phyloP scores from a whole-genome alignment of 2,113 vertebrate species.

The Pachycephala philippinensis region DNA sequence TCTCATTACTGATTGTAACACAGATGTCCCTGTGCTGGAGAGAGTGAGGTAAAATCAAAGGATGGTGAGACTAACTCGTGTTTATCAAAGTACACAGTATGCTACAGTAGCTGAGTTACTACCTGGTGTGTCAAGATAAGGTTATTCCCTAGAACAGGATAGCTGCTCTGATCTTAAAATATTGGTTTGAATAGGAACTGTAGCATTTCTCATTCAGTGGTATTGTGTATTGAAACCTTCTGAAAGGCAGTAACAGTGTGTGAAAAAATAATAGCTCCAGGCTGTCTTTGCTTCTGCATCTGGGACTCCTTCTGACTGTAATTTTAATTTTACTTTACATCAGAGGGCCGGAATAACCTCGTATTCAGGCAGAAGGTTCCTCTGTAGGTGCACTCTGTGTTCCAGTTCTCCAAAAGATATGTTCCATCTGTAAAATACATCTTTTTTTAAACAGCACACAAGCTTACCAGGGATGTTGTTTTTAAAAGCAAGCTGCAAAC shows the following conservation, averaged over 20 bases:
- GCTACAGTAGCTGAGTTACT: neutral
- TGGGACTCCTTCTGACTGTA: neutral
- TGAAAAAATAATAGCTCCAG: neutral
- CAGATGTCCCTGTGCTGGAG: neutral
- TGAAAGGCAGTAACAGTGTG: neutral
- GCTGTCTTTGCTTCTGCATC: neutral
- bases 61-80: neutral
- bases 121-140: neutral
- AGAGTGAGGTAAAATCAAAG: neutral
- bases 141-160: neutral
- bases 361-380: neutral
- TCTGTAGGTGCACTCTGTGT: neutral
- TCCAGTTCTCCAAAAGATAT: neutral
- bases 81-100: neutral
- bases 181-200: neutral
- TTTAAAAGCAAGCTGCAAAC: neutral
- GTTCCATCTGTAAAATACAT: neutral
- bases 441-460: neutral
- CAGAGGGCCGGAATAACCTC: neutral
- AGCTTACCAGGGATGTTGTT: neutral
- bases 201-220: neutral
- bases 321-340: conserved; percentile 10
- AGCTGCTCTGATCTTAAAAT: neutral
- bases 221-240: neutral
- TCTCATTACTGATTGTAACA: neutral